Base-by-base conservation (phyloP, 2,888 invertebrate genomes). In the Cryptosula pallasiana region DNA sequence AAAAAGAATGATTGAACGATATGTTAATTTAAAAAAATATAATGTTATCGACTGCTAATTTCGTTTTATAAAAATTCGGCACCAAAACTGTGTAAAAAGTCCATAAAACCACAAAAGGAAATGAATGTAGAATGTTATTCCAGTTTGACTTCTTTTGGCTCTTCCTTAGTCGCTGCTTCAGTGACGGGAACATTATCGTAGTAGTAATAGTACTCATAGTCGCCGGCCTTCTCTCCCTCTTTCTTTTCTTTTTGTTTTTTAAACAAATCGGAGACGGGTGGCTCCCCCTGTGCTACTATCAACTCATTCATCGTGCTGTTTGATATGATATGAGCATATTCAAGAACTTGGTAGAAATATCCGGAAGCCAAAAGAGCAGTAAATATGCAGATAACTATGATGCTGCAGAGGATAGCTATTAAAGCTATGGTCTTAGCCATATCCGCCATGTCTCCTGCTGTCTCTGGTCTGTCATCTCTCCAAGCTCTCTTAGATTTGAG, bases 381-480 rank as follows among this genome's bases (percentile, higher is more conserved):
- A 27, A 63, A 63, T 2, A 63, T 63, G 63, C 27, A 32, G 13
- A 63, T 63, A 9, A 34, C 9, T 9, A 63, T 27, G 3, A 63
- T 32, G 32, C 63, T 63, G 63, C 20, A 63, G 63, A 63, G 63
- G 27, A 63, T 63, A 34, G 63, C 63, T 1, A 63, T 32, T 2
- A 63, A 32, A n/a, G 63, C 27, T 5, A 63, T 2, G 32, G 63
- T 63, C 34, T 63, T 63, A 32, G 63, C 63, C 63, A 63, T 63
- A 32, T 63, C 63, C 2, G 25, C 63, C 63, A 63, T 32, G 32
- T 63, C 63, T 13, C 63, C 63, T 32, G 63, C 63, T 5, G 63
- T 63, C n/a, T 63, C 63, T 29, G 63, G 63, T 13, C 63, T 2
- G 63, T 63, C 32, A 32, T 63, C 63, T 63, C 34, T 63, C 63